A percentile compares a stretch with the other conserved stretches of the same genome.
Conservation (phyloP, 2,797 vertebrate genomes). For the Phataginus tricuspis region DNA sequence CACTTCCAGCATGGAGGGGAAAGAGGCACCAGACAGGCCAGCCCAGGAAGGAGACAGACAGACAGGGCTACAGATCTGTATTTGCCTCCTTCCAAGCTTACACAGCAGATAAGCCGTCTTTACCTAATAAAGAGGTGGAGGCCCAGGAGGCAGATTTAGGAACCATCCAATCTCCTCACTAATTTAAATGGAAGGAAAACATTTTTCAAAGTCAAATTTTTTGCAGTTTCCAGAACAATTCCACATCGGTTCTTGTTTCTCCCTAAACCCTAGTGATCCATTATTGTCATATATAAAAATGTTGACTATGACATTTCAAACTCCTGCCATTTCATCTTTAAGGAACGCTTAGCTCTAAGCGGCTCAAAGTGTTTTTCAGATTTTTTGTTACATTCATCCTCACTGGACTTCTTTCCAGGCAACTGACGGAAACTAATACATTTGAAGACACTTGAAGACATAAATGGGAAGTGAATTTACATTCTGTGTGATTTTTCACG, state of each 20-base stretch:
- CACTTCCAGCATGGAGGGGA: accelerated
- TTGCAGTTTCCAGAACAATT: not conserved
- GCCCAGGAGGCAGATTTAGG: not conserved
- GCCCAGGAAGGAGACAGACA: not conserved
- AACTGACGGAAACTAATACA: not conserved
- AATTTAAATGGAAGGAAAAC: not conserved
- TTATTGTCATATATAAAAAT: not conserved
- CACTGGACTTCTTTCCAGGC: not conserved
- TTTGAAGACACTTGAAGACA: not conserved
- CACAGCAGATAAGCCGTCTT: not conserved
- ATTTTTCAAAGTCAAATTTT: not conserved
- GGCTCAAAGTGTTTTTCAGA: not conserved
- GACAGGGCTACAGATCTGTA: too few species aligned
- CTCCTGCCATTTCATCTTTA: not conserved
- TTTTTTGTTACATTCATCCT: not conserved
- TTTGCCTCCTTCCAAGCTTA: not conserved
- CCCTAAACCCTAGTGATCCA: not conserved
- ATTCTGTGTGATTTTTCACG: not conserved
- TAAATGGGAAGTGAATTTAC: not conserved
- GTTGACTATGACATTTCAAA: not conserved
- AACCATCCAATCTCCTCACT: not conserved
- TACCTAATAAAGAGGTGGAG: not conserved
- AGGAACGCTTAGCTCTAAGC: not conserved
- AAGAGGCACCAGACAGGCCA: not conserved
- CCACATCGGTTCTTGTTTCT: not conserved